phyloP scores from a whole-genome alignment of 2,113 vertebrate species.

The Artemisiospiza belli region DNA sequence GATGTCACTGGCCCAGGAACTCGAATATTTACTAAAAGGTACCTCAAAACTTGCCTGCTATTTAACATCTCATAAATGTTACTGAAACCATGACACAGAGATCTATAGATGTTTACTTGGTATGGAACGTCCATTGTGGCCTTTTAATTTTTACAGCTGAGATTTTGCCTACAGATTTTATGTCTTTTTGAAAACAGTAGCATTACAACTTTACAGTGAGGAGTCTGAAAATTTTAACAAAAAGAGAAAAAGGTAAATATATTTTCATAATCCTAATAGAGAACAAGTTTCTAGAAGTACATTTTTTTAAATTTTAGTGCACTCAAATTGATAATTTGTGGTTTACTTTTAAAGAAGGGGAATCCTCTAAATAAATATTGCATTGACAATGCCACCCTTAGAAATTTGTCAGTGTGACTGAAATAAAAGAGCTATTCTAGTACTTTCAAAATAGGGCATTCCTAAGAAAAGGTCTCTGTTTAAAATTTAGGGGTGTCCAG shows the following conservation, averaged over 20 bases:
- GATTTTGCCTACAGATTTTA: not conserved
- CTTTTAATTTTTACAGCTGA: not conserved
- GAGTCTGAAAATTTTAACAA: not conserved
- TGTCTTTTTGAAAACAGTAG: not conserved
- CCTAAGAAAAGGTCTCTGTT: not conserved
- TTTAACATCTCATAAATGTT: not conserved
- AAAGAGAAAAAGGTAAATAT: not conserved
- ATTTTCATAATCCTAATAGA: not conserved
- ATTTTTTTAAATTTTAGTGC: not conserved
- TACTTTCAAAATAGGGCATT: not conserved
- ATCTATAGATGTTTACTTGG: not conserved
- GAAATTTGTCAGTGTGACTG: not conserved
- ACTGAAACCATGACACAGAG: not conserved
- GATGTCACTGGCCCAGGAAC: not conserved
- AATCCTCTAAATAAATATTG: not conserved
- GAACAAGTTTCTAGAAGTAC: not conserved
- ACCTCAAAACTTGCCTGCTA: not conserved
- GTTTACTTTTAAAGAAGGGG: not conserved
- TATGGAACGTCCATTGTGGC: not conserved
- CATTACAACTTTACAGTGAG: not conserved
- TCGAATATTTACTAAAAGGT: not conserved
- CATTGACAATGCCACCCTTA: not conserved
- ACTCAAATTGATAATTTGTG: not conserved
- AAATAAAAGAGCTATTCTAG: not conserved
- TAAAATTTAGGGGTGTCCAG: not conserved